phyloP scores from a whole-genome alignment of 2,888 invertebrate genomes.

The Scaptomyza parva region DNA sequence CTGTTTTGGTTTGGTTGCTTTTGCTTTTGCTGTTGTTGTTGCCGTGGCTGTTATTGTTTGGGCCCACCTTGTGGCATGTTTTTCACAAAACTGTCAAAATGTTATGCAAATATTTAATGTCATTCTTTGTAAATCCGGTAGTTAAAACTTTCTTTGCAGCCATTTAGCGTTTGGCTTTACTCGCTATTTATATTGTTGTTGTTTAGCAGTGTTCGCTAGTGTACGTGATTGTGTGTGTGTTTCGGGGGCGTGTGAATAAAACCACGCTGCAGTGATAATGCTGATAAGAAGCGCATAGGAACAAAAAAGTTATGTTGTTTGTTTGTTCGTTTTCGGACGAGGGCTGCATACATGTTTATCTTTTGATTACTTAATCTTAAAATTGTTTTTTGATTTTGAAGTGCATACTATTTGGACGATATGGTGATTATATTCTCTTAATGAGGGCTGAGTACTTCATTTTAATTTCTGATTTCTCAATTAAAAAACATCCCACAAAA shows the following conservation, averaged over 20 bases:
- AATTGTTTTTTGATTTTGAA: background rate
- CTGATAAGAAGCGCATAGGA: constrained; percentile 60
- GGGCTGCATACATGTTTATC: constrained; percentile 28
- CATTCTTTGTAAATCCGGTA: constrained; percentile 63
- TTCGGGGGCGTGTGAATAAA: constrained; percentile 81
- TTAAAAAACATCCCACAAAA: background rate
- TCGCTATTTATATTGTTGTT: constrained; percentile 14
- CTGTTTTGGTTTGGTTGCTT: constrained; percentile 14
- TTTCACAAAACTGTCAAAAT: constrained; percentile 77
- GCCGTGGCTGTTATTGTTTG: constrained; percentile 40
- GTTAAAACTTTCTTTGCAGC: constrained; percentile 9
- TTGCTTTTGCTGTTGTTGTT: constrained; percentile 17
- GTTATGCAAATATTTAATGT: constrained; percentile 74
- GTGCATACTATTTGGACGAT: background rate
- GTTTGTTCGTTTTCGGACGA: constrained; percentile 27
- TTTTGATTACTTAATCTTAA: background rate
- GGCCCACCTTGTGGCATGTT: constrained; percentile 70
- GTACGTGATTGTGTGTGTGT: constrained; percentile 55
- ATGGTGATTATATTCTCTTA: background rate
- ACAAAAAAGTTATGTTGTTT: constrained; percentile 15
- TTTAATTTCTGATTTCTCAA: background rate
- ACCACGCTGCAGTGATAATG: constrained; percentile 78
- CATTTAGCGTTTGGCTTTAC: constrained; percentile 36
- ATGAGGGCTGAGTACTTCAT: background rate
- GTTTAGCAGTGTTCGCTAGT: constrained; percentile 34